Evolutionary conservation across 2,113 vertebrate genomes (phyloP).

Genomic region (Lethenteron camtschaticum): DNA sequence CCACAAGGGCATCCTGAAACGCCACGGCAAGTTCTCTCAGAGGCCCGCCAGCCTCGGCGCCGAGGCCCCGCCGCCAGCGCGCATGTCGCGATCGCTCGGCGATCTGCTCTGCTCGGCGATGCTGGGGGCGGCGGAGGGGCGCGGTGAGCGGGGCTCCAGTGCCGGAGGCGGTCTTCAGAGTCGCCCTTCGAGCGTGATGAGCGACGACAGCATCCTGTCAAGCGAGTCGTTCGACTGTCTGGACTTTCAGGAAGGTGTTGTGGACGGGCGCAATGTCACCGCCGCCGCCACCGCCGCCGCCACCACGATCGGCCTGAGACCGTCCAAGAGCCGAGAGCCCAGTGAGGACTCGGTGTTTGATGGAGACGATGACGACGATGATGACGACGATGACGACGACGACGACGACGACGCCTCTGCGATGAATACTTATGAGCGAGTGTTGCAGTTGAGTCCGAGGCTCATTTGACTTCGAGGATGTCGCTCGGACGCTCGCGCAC

Average conservation of each 20-base stretch:
- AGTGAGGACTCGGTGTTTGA: no score
- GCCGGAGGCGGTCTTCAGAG: slow-evolving; percentile 60
- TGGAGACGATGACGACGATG: no score
- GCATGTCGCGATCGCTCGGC: slow-evolving; percentile 27
- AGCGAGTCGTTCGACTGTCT: slow-evolving; percentile 42
- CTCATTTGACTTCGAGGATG: no score
- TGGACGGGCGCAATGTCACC: slow-evolving; percentile 16
- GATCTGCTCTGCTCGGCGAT: slow-evolving; percentile 28
- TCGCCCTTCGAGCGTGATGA: slow-evolving; percentile 56
- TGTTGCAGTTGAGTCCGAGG: no score
- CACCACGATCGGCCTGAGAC: no score
- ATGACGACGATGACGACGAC: no score
- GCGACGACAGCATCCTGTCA: slow-evolving; percentile 58
- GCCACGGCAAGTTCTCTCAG: slow-evolving; percentile 62
- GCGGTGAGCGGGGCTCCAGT: neutral
- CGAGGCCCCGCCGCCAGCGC: slow-evolving; percentile 19
- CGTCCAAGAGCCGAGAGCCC: no score
- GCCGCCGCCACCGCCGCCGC: no score
- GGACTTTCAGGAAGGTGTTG: slow-evolving; percentile 44
- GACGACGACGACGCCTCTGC: no score
- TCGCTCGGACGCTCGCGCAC: no score
- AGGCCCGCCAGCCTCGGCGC: slow-evolving; percentile 18
- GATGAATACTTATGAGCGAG: no score
- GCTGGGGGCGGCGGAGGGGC: neutral
- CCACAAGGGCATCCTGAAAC: slow-evolving; percentile 79